These are phyloP conservation scores for Agrochola lota DNA, from an alignment of 2,888 invertebrate genomes.

Conservation along the genomic window DNA sequence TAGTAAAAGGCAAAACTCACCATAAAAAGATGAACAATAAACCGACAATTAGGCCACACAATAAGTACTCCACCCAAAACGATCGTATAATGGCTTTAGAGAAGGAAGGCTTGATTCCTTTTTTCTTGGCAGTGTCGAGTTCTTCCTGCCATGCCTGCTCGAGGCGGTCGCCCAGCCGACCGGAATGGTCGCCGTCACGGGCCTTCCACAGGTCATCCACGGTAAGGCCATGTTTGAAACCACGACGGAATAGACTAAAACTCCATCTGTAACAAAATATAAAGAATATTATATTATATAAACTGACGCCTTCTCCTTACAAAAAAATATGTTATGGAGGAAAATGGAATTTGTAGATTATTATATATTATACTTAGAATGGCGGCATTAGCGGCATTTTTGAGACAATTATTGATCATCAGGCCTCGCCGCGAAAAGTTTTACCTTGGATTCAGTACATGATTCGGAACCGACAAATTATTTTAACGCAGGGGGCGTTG, in stretches of 20 bases:
- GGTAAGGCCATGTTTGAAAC: conserved; percentile 91
- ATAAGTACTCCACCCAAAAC: conserved; percentile 91
- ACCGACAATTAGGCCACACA: conserved; percentile 91
- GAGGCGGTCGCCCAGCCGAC: conserved; percentile 92
- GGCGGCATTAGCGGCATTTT: too few relatives aligned
- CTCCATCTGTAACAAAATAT: conserved; percentile 91
- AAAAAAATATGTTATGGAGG: not conserved
- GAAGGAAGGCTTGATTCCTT: conserved; percentile 90
- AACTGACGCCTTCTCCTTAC: not conserved
- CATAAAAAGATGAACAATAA: conserved; percentile 91
- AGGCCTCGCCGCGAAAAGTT: too few relatives aligned
- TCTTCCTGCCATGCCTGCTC: conserved; percentile 92
- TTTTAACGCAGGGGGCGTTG: too few relatives aligned
- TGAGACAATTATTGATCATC: too few relatives aligned
- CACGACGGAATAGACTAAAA: conserved; percentile 91
- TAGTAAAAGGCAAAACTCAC: conserved; percentile 77
- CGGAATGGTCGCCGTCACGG: conserved; percentile 91
- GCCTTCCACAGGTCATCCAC: conserved; percentile 92
- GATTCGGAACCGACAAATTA: too few relatives aligned
- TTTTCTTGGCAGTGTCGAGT: conserved; percentile 84
- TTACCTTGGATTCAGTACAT: too few relatives aligned
- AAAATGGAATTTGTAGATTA: not conserved
- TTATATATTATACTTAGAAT: not conserved
- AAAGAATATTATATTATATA: not conserved
- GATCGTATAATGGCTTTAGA: conserved; percentile 91